Conservation (phyloP, 2,797 vertebrate species). For the Pseudochaenichthys georgianus region DNA sequence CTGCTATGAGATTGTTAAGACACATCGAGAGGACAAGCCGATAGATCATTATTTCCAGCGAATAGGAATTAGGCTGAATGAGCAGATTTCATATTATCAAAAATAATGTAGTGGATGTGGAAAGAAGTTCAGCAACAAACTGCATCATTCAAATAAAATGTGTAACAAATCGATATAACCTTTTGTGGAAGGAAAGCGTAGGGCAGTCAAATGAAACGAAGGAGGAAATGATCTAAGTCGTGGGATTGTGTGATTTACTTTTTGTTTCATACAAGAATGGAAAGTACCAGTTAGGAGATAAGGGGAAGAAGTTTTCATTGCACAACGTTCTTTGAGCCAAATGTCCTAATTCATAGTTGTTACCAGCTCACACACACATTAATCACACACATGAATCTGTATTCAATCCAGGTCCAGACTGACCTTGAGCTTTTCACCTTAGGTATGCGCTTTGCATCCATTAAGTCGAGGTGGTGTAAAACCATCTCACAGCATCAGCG, state of each 20-base stretch:
- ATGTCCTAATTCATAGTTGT: constrained; percentile 63
- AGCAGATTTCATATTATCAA: constrained; percentile 21
- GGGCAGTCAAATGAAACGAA: not conserved
- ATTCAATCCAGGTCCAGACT: constrained; percentile 74
- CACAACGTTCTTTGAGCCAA: constrained; percentile 50
- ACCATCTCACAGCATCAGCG: constrained; percentile 80
- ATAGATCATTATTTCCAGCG: constrained; percentile 78
- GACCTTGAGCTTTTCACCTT: constrained; percentile 83
- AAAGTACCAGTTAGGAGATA: constrained; percentile 31
- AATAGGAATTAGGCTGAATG: constrained; percentile 67
- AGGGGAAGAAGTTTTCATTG: constrained; percentile 51
- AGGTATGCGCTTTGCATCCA: constrained; percentile 79
- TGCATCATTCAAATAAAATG: constrained; percentile 10
- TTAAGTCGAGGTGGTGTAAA: constrained; percentile 78
- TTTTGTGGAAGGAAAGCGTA: constrained; percentile 19
- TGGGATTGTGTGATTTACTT: constrained; percentile 24
- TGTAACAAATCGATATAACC: not conserved
- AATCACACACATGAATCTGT: constrained; percentile 77
- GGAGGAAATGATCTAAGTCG: constrained; percentile 7
- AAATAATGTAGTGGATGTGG: not conserved
- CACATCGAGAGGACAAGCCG: constrained; percentile 76
- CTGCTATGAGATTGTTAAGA: constrained; percentile 78
- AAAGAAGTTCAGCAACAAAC: constrained; percentile 18
- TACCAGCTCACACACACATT: constrained; percentile 60
- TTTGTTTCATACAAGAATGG: constrained; percentile 12